Evolutionary conservation across 2,797 vertebrate genomes (phyloP).

Genomic region (Phoxinus dragarum): DNA sequence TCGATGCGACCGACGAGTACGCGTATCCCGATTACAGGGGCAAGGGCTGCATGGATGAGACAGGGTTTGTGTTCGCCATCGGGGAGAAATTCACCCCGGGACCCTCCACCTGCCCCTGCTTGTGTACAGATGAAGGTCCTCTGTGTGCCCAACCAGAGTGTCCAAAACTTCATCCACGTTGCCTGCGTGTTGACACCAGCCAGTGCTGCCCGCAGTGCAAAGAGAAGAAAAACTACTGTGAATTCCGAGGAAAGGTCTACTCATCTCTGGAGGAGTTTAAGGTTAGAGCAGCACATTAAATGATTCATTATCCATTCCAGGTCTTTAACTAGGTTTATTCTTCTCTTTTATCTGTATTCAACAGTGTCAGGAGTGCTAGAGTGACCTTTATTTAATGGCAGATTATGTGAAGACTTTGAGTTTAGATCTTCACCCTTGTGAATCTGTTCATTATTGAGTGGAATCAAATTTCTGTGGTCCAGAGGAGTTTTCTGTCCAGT

Average conservation of each 20-base stretch:
- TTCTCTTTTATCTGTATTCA: slow-evolving; percentile 12
- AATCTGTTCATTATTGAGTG: slow-evolving; percentile 52
- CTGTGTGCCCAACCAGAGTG: slow-evolving; percentile 94
- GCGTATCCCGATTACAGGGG: slow-evolving; percentile 96
- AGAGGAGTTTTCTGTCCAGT: slow-evolving; percentile 55
- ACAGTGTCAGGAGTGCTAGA: neutral
- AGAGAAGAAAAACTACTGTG: slow-evolving; percentile 96
- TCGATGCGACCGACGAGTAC: slow-evolving; percentile 91
- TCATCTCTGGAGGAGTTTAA: slow-evolving; percentile 94
- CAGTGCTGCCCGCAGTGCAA: slow-evolving; percentile 98
- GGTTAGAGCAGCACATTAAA: slow-evolving; percentile 82
- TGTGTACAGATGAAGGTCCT: slow-evolving; percentile 98
- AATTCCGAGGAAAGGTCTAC: slow-evolving; percentile 94
- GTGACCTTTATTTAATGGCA: slow-evolving; percentile 42
- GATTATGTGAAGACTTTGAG: slow-evolving; percentile 12
- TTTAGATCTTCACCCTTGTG: slow-evolving; percentile 35
- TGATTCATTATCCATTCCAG: slow-evolving; percentile 37
- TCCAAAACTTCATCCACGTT: slow-evolving; percentile 94
- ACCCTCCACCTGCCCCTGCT: slow-evolving; percentile 94
- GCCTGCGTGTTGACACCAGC: slow-evolving; percentile 94
- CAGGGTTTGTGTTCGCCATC: slow-evolving; percentile 95
- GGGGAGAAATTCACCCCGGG: slow-evolving; percentile 96
- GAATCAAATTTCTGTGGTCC: slow-evolving; percentile 60
- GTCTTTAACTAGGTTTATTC: slow-evolving; percentile 17
- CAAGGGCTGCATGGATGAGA: slow-evolving; percentile 98